Base-by-base conservation (phyloP, 2,113 vertebrate species). In the Tragelaphus imberbis region DNA sequence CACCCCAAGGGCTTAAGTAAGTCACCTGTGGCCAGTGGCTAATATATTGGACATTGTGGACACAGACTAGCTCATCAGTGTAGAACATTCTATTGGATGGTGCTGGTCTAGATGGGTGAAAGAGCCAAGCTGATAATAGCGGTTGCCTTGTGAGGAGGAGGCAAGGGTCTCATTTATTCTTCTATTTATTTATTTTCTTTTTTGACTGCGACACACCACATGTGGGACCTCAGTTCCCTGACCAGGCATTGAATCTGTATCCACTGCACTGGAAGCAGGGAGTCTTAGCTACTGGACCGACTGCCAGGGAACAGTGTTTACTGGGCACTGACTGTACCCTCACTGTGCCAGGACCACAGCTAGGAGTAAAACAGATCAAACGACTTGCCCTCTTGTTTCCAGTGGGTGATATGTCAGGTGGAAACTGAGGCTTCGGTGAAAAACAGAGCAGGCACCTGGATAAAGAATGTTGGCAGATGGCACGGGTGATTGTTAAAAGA, bases 21-120 rank as follows among this genome's bases (percentile, higher is more conserved):
- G 21, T 51, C 27, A 58, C 51, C 7, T 0, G 17, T 15, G 25
- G 65, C 40, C 21, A 6, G 12, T 30, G 56, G 71, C n/a, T 19
- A 2, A 33, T 1, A 3, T 7, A 30, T 30, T 11, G 7, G 55
- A 79, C 33, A 8, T 7, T 21, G 10, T 33, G 23, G 47, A 21
- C 6, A 77, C 1, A 56, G 47, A 11, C 8, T 5, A 4, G 49
- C 30, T 55, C 47, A 4, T 51, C 36, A 14, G 0, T 8, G 3
- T 12, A 58, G 88, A n/a, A 40, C 6, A 8, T 86, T 65, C 79
- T 75, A 2, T 33, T 19, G 27, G 27, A 13, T 51, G 88, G 36
- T 14, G 33, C 51, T 55, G 12, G 36, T 55, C n/a, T 49, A 55
- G 36, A 44, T 9, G 33, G 44, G 17, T 75, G 4, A 63, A 56